Percentiles rank a stretch among this genome's conserved stretches.
Evolutionary conservation across 2,888 invertebrate genomes (phyloP).

Genomic region (Nomada hirtipes): DNA sequence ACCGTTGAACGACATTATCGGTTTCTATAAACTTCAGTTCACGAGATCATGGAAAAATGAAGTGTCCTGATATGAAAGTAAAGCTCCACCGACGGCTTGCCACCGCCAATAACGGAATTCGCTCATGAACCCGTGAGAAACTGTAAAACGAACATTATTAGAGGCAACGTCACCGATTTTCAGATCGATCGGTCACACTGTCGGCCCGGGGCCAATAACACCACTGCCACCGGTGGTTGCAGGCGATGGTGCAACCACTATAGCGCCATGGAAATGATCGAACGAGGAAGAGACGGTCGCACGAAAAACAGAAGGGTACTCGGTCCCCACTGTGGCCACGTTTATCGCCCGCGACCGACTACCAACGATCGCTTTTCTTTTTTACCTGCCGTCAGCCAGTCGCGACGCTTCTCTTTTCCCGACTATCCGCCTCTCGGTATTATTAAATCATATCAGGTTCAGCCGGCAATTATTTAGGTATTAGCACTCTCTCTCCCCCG

Average conservation of each 20-base stretch:
- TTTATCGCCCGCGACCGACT: constrained; percentile 73
- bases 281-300: constrained; percentile 17
- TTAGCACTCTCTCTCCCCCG: constrained; percentile 74
- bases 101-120: constrained; percentile 43
- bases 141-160: constrained; percentile 58
- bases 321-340: constrained; percentile 48
- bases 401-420: constrained; percentile 42
- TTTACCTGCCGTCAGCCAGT: constrained; percentile 57
- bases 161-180: constrained; percentile 56
- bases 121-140: constrained; percentile 49
- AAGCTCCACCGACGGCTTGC: constrained; percentile 17
- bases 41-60: constrained; percentile 32
- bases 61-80: constrained; percentile 46
- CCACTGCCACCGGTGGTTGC: constrained; percentile 51
- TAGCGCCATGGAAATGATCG: constrained; percentile 51
- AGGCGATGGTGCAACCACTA: constrained; percentile 25
- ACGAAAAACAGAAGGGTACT: constrained; percentile 40
- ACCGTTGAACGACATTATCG: neutral
- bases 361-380: constrained; percentile 52
- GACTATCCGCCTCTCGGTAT: constrained; percentile 46
- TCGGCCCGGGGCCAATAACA: constrained; percentile 60
- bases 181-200: constrained; percentile 56
- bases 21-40: constrained; percentile 22
- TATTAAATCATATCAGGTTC: constrained; percentile 81
- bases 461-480: constrained; percentile 81